Percentiles rank a stretch among this genome's conserved stretches.
Conservation (phyloP, 1,140 invertebrate species). For the Atta texana region DNA sequence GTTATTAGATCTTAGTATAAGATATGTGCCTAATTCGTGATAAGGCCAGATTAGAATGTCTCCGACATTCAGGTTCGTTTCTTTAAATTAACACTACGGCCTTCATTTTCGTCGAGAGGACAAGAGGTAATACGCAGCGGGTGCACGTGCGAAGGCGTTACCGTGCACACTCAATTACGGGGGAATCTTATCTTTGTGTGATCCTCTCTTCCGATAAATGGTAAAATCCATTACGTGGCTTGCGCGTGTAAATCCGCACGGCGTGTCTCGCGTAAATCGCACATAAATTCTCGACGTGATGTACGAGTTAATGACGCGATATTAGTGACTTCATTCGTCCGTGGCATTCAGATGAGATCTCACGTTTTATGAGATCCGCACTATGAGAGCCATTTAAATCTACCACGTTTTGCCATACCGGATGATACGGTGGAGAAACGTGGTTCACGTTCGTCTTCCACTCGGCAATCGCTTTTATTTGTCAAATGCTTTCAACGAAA, state of each 20-base stretch:
- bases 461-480: slow-evolving; percentile 29
- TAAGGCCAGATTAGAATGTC: neutral
- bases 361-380: neutral
- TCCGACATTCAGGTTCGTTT: neutral
- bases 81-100: neutral
- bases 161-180: slow-evolving; percentile 22
- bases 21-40: neutral
- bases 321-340: slow-evolving; percentile 53
- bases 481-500: neutral
- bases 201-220: slow-evolving; percentile 11
- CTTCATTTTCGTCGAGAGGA: neutral
- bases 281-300: slow-evolving; percentile 32
- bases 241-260: neutral
- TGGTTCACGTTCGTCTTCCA: slow-evolving; percentile 6
- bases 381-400: slow-evolving; percentile 33
- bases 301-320: slow-evolving; percentile 50
- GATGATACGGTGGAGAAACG: slow-evolving; percentile 9
- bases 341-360: slow-evolving; percentile 14
- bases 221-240: slow-evolving; percentile 39
- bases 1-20: neutral
- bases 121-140: neutral
- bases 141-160: neutral
- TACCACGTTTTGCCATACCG: neutral
- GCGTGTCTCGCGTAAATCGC: neutral
- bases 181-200: neutral